Conservation (phyloP, 2,888 invertebrate species). For the Pterostichus niger region DNA sequence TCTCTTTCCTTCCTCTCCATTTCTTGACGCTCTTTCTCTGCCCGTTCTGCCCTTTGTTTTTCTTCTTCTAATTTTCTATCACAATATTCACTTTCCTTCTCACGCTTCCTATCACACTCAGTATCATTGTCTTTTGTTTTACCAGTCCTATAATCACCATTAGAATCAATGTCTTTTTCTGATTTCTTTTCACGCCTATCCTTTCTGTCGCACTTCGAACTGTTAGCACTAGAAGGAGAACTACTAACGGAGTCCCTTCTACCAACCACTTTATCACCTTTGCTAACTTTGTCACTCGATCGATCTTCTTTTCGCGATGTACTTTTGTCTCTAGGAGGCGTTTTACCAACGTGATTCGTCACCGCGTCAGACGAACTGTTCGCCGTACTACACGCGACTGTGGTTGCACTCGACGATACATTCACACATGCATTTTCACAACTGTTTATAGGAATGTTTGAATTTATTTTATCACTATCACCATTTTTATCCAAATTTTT, state of each 20-base stretch:
- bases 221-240: constrained; percentile 69
- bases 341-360: constrained; percentile 69
- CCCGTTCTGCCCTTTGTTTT: constrained; percentile 72
- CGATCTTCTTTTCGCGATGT: constrained; percentile 65
- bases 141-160: constrained; percentile 71
- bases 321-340: constrained; percentile 70
- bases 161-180: constrained; percentile 70
- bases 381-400: constrained; percentile 71
- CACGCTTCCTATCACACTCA: constrained; percentile 70
- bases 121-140: constrained; percentile 70
- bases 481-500: constrained; percentile 68
- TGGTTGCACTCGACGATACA: constrained; percentile 72
- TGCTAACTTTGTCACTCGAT: constrained; percentile 71
- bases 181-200: constrained; percentile 72
- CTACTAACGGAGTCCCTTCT: constrained; percentile 70
- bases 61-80: constrained; percentile 72
- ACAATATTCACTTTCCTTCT: constrained; percentile 73
- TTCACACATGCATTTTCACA: constrained; percentile 68
- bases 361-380: constrained; percentile 43
- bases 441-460: constrained; percentile 69
- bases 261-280: constrained; percentile 71
- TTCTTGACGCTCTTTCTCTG: constrained; percentile 72
- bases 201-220: constrained; percentile 73
- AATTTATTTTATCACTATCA: constrained; percentile 68
- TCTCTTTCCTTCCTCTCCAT: constrained; percentile 72